These are phyloP conservation scores for Pelobates fuscus DNA, from an alignment of 2,113 vertebrate species.

Conservation along the genomic window DNA sequence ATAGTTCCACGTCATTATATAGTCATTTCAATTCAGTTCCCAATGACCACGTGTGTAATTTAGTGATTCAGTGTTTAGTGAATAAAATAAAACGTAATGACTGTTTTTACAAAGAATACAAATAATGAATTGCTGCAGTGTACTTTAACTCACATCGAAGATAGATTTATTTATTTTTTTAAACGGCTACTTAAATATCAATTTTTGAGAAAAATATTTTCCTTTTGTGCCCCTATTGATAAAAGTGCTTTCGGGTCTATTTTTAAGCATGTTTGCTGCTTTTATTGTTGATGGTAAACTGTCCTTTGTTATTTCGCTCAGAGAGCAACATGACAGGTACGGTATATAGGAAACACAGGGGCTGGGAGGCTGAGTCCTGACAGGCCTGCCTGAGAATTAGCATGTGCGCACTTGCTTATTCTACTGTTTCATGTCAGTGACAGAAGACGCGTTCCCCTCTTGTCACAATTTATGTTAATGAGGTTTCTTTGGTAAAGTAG, in stretches of 20 bases:
- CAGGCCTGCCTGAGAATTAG: constrained; percentile 48
- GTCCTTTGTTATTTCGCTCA: neutral
- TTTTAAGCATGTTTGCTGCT: neutral
- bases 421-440: constrained; percentile 47
- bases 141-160: too few relatives aligned
- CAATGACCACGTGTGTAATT: too few relatives aligned
- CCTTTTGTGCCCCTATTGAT: neutral
- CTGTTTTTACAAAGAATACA: too few relatives aligned
- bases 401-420: constrained; percentile 49
- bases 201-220: too few relatives aligned
- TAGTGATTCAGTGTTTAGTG: too few relatives aligned
- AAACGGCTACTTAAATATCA: too few relatives aligned
- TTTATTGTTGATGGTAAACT: neutral
- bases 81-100: too few relatives aligned
- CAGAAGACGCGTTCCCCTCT: constrained; percentile 33
- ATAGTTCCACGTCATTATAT: too few relatives aligned
- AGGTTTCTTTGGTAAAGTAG: constrained; percentile 49
- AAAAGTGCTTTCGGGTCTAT: too few relatives aligned
- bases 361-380: neutral
- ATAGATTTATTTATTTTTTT: too few relatives aligned
- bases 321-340: constrained; percentile 16
- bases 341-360: constrained; percentile 16
- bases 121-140: too few relatives aligned
- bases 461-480: constrained; percentile 53
- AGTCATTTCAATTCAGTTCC: too few relatives aligned